Conservation (phyloP, 2,113 vertebrate species). For the Ibidorhyncha struthersii region DNA sequence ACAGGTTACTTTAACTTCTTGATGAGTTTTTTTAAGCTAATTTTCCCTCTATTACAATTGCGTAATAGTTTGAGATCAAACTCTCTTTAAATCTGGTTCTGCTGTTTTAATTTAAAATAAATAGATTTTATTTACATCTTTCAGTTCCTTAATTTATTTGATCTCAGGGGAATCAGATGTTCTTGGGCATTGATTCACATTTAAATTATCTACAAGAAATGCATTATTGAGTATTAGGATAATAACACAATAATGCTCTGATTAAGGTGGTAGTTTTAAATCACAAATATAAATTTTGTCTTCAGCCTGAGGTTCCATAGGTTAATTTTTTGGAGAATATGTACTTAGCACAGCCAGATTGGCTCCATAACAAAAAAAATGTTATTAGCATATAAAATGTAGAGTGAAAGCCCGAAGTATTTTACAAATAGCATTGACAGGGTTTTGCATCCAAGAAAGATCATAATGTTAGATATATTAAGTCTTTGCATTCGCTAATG, state of each 20-base stretch:
- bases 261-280: not conserved
- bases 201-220: constrained; percentile 11
- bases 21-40: not conserved
- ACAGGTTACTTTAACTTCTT: not conserved
- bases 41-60: not conserved
- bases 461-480: not conserved
- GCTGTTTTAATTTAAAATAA: constrained; percentile 7
- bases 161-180: not conserved
- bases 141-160: not conserved
- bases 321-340: not conserved
- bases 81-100: not conserved
- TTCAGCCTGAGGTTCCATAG: not conserved
- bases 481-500: not conserved
- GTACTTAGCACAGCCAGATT: not conserved
- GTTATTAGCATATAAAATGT: not conserved
- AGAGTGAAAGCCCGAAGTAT: not conserved
- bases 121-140: not conserved
- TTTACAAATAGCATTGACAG: not conserved
- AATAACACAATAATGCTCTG: not conserved
- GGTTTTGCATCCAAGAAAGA: not conserved
- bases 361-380: not conserved
- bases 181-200: not conserved
- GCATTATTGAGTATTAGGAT: not conserved
- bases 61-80: not conserved
- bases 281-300: not conserved